These are phyloP conservation scores for Diaperis boleti DNA, from an alignment of 2,888 invertebrate species.

Conservation along the genomic window DNA sequence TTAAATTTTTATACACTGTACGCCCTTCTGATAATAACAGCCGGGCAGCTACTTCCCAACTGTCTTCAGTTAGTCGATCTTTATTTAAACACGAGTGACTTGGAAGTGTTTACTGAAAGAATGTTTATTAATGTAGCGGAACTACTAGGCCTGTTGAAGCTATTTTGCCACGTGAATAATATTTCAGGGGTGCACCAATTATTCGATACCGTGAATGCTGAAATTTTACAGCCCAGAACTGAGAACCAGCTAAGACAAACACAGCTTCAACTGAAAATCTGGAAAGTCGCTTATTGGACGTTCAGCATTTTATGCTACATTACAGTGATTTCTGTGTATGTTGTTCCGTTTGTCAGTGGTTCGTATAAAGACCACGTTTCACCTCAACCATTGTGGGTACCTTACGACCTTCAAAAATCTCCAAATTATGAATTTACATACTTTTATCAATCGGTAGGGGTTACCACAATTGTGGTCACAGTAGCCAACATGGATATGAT, in stretches of 20 bases:
- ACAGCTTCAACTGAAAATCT: not conserved
- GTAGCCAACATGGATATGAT: constrained; percentile 1
- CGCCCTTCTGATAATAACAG: too few species aligned
- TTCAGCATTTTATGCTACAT: too few species aligned
- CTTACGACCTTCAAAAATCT: constrained; percentile 4
- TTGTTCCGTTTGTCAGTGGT: not conserved
- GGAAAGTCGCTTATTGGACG: not conserved
- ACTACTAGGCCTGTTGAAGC: too few species aligned
- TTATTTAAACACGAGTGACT: not conserved
- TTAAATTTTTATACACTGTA: not conserved
- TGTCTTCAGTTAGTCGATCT: not conserved
- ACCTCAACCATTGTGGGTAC: constrained; percentile 29
- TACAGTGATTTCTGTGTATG: not conserved
- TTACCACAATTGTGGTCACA: not conserved
- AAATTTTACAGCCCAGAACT: not conserved
- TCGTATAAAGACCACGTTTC: not conserved
- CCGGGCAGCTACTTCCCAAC: too few species aligned
- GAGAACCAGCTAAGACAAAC: not conserved
- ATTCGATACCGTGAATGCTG: not conserved
- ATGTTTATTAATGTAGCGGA: not conserved
- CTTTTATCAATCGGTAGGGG: constrained; percentile 5
- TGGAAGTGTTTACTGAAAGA: not conserved
- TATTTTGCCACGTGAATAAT: not conserved
- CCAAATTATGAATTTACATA: constrained; percentile 21
- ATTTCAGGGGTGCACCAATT: not conserved